Conservation (phyloP, 2,113 vertebrate genomes). For the Oreotrochilus melanogaster region DNA sequence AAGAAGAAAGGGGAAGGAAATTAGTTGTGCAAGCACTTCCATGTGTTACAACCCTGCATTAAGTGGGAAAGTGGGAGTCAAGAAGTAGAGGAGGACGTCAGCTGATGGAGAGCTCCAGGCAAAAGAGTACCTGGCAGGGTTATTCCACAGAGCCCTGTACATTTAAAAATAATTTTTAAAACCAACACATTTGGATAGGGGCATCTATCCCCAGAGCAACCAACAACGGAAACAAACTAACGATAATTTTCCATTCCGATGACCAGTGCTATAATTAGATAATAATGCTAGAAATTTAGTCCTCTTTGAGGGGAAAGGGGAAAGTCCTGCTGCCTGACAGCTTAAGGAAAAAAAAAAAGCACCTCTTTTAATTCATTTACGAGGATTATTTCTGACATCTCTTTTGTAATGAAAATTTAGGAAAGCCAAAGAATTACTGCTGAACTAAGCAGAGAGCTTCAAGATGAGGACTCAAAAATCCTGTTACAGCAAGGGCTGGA, state of each 20-base stretch:
- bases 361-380: not conserved
- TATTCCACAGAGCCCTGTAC: not conserved
- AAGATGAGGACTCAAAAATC: not conserved
- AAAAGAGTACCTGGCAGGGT: slow-evolving; percentile 2
- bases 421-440: not conserved
- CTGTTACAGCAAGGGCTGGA: not conserved
- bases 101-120: not conserved
- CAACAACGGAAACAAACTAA: not conserved
- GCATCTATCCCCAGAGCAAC: not conserved
- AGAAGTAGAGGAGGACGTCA: not conserved
- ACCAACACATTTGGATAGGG: not conserved
- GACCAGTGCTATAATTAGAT: slow-evolving; percentile 29
- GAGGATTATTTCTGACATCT: not conserved
- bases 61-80: not conserved
- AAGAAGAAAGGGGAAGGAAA: not conserved
- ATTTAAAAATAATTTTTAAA: slow-evolving; percentile 14
- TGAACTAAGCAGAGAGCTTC: not conserved
- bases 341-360: not conserved
- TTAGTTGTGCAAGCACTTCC: rapidly evolving
- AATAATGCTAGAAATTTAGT: slow-evolving; percentile 7
- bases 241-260: slow-evolving; percentile 14
- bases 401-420: not conserved
- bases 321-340: not conserved
- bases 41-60: not conserved
- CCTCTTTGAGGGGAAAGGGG: slow-evolving; percentile 8